Evolutionary conservation across 2,113 vertebrate species (phyloP), one percentile per base, ranked within the genome.

Genomic region (Varanus salvator): DNA sequence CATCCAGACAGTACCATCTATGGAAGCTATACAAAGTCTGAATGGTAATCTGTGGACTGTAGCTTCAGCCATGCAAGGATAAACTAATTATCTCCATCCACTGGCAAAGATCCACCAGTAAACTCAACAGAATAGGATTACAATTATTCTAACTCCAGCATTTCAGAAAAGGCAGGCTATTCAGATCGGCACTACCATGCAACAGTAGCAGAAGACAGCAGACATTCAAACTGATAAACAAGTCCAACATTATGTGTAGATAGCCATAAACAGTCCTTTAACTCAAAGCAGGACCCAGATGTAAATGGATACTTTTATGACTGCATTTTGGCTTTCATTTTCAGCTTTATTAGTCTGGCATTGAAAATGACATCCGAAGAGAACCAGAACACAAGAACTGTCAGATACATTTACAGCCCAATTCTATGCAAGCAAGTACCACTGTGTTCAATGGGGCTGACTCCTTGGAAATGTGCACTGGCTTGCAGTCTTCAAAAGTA

Each of bases 301-400:
- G 75, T 85, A 90, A 90, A 85, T 85, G 74, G 66, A 88, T 71
- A 88, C 83, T 85, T 90, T 87, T 80, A 80, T 88, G 66, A 34
- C 31, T 68, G 27, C 31, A 60, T 54, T 80, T 88, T 57, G 82
- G 52, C 52, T 88, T 71, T 60, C 52, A 48, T 80, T 60, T 88
- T 72, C 34, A 50, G 34, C 52, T 91, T 78, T 71, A 60, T 38
- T 11, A 0, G 69, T 84, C 72, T 60, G 34, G 0, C 71, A 64
- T 31, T 50, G 84, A 80, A 86, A 0, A 1, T 57, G 27, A 1
- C 0, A 4, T 7, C 78, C 50, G 72, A 89, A 80, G 66, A 72
- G 74, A 60, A 66, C 21, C 52, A 72, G 54, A 60, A 57, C n/a
- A 80, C 86, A 91, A 84, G 8, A 52, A 38, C 3, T 7, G 1